Percentiles rank a stretch among this genome's conserved stretches.
Evolutionary conservation across 1,140 invertebrate genomes (phyloP).

Genomic region (Ylistrum balloti): DNA sequence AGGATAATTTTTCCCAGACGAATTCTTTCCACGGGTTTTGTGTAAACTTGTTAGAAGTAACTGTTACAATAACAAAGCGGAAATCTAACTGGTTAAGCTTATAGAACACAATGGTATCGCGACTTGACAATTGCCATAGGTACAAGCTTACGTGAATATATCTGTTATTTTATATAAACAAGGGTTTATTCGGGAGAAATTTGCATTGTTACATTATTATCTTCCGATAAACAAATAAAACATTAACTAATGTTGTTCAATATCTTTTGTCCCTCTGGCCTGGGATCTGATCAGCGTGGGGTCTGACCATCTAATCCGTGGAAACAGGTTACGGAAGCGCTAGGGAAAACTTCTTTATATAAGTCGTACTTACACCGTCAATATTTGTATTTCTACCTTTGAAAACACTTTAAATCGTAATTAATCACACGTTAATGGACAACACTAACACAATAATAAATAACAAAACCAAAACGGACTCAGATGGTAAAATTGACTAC

Average conservation of each 20-base stretch:
- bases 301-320: constrained; percentile 10
- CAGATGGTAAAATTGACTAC: no score
- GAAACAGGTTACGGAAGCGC: background rate
- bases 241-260: background rate
- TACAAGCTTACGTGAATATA: background rate
- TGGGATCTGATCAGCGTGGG: background rate
- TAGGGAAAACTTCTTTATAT: background rate
- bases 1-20: background rate
- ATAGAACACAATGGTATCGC: background rate
- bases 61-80: background rate
- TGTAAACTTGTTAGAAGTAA: background rate
- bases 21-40: background rate
- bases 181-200: background rate
- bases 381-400: constrained; percentile 10
- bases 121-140: background rate
- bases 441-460: no score
- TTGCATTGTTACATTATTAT: background rate
- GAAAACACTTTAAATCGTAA: no score
- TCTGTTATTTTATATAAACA: background rate
- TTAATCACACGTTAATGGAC: no score
- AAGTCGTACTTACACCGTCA: background rate
- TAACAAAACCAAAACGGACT: no score
- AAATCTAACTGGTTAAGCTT: background rate
- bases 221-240: background rate
- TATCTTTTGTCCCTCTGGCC: no score